Evolutionary conservation across 2,888 invertebrate genomes (phyloP).

Genomic region (Prenolepis imparis): DNA sequence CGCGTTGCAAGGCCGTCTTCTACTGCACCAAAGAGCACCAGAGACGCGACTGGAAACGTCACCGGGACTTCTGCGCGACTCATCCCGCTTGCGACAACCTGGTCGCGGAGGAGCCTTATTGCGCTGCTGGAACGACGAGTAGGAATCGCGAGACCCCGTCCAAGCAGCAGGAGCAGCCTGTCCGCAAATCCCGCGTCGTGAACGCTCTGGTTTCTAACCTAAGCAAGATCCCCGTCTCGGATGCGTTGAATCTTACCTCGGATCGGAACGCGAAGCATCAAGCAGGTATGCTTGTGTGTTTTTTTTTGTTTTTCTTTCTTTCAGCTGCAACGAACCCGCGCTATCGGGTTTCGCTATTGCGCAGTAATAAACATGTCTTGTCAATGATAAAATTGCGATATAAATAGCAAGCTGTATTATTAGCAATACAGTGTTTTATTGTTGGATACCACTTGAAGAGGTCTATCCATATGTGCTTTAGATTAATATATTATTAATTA

Average conservation of each 20-base stretch:
- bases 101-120: constrained; percentile 30
- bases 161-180: constrained; percentile 32
- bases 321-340: neutral
- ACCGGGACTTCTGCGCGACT: constrained; percentile 87
- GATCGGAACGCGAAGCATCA: constrained; percentile 51
- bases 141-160: neutral
- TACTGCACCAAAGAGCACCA: constrained; percentile 95
- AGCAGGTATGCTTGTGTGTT: constrained; percentile 50
- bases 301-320: neutral
- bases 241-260: constrained; percentile 50
- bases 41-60: constrained; percentile 92
- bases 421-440: too few relatives aligned
- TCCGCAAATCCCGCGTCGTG: constrained; percentile 30
- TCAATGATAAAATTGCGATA: constrained; percentile 18
- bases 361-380: neutral
- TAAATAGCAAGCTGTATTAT: constrained; percentile 25
- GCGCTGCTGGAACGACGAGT: constrained; percentile 9
- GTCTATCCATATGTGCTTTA: too few relatives aligned
- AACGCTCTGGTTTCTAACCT: constrained; percentile 66
- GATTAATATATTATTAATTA: too few relatives aligned
- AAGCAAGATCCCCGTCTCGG: constrained; percentile 54
- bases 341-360: neutral
- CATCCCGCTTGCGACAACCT: constrained; percentile 53
- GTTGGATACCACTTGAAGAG: neutral
- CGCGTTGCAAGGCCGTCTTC: constrained; percentile 91